Conservation (phyloP, 2,113 vertebrate species). For the Corvus cornix region DNA sequence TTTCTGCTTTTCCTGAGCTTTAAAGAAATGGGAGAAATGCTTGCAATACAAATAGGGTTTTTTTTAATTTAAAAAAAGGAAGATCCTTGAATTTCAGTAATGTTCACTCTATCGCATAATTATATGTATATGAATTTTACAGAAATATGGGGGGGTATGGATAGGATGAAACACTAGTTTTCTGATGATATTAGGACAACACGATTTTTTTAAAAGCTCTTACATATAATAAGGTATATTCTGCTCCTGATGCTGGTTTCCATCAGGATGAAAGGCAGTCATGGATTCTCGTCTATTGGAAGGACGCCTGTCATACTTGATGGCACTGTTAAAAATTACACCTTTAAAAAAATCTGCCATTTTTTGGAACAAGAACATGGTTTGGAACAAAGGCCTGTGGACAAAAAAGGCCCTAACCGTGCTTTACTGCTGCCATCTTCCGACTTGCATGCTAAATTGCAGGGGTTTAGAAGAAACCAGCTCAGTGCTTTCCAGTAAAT, state of each 20-base stretch:
- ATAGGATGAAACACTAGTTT: neutral
- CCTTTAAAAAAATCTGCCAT: neutral
- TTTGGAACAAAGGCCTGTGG: neutral
- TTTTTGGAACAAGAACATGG: neutral
- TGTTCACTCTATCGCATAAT: neutral
- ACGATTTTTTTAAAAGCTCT: neutral
- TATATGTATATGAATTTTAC: neutral
- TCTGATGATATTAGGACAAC: neutral
- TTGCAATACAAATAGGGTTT: fast-evolving
- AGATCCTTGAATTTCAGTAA: neutral
- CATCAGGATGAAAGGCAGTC: neutral
- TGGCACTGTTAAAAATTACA: neutral
- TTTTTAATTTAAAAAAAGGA: neutral
- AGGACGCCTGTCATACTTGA: neutral
- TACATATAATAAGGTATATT: neutral
- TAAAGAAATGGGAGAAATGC: neutral
- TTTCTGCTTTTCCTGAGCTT: neutral
- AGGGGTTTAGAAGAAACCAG: neutral
- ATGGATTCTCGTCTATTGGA: neutral
- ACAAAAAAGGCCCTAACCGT: neutral
- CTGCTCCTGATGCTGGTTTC: neutral
- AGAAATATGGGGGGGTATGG: neutral
- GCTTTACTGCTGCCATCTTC: slow-evolving; percentile 69
- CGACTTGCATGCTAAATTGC: neutral
- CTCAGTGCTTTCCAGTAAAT: neutral